Base-by-base conservation (phyloP, 2,888 invertebrate species). In the Cheilosia scutellata region DNA sequence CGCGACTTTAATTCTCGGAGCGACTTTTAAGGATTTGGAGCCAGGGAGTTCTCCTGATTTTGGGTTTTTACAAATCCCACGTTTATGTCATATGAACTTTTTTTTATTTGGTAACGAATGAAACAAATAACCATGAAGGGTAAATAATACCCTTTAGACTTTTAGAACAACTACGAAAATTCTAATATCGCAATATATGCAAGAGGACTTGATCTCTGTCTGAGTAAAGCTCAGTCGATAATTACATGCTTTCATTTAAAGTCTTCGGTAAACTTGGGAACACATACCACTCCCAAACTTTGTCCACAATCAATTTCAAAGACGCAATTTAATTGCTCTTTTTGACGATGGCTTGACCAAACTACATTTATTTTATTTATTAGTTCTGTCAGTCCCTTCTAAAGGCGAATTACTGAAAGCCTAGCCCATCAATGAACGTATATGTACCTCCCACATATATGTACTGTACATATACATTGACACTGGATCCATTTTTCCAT, bases 291-390 rank as follows among this genome's bases (percentile, higher is more conserved):
- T 62, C 55, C 51, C 65, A 31, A 63, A 51, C 40, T 20, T 31
- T 58, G 47, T 51, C 42, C 1, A 25, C 58, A 80, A 84, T 71
- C 80, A 80, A 76, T 75, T 71, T 42, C 83, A 29, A 11, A 80
- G 76, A 71, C 58, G 63, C 47, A 65, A 84, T 80, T 84, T 80
- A 71, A 76, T 76, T 80, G 75, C 66, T 58, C 75, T 65, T 78
- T 78, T 79, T 74, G 78, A 68, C 60, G 77, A 60, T 78, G 74
- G 60, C 74, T 80, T 75, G 63, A 58, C 80, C 58, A 65, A 75
- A 80, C 65, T 84, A 75, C 83, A 78, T 74, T 72, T 71, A 82
- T 60, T 84, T 70, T 78, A 78, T 74, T 72, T 71, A 82, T 60
- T 62, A 78, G 83, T 74, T 63, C 57, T 74, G 49, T 71, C 71